phyloP scores from a whole-genome alignment of 2,113 vertebrate species.

The Apaloderma vittatum region DNA sequence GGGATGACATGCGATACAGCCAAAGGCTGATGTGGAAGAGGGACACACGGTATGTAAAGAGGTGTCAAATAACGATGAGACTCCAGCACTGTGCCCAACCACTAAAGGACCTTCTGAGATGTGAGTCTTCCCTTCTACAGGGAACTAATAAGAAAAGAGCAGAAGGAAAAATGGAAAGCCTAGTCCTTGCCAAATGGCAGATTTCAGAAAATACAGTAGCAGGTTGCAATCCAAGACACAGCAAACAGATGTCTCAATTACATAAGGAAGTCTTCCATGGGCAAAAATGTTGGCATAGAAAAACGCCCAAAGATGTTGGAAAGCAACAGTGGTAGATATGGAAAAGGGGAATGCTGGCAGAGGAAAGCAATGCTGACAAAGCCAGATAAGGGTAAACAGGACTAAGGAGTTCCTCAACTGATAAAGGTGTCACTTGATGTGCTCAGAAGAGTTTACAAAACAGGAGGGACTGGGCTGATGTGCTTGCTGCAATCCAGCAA shows the following conservation, averaged over 20 bases:
- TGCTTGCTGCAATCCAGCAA: neutral
- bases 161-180: neutral
- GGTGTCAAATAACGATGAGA: neutral
- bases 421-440: neutral
- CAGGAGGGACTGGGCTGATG: neutral
- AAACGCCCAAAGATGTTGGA: neutral
- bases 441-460: slow-evolving; percentile 7
- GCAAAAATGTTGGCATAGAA: neutral
- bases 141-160: neutral
- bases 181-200: neutral
- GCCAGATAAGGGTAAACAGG: neutral
- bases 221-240: neutral
- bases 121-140: neutral
- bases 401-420: slow-evolving; percentile 1
- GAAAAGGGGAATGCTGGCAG: neutral
- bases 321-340: neutral
- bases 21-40: neutral
- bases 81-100: neutral
- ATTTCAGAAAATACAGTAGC: slow-evolving; percentile 7
- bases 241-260: neutral
- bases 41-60: neutral
- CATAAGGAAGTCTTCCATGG: neutral
- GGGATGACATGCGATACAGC: neutral
- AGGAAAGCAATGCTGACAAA: neutral
- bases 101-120: neutral